These are phyloP conservation scores for Archips xylosteana DNA, from an alignment of 2,888 invertebrate species.

Conservation along the genomic window DNA sequence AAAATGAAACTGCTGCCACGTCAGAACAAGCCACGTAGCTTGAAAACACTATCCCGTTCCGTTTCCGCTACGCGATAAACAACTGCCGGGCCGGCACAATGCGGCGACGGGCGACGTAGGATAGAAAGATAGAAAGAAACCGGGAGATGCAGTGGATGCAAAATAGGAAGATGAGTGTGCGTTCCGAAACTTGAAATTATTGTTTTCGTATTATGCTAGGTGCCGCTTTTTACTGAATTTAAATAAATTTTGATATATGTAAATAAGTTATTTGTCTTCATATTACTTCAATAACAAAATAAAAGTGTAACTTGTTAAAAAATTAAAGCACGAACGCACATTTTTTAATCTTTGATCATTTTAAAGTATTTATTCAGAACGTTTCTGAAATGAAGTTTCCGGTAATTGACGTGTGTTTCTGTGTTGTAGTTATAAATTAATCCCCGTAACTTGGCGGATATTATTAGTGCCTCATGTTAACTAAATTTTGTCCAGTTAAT, in stretches of 20 bases:
- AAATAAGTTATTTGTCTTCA: not conserved
- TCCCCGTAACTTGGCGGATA: not conserved
- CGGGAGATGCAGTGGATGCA: slow-evolving; percentile 9
- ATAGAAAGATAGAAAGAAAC: slow-evolving; percentile 17
- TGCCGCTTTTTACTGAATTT: not conserved
- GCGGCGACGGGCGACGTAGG: not conserved
- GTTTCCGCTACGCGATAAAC: slow-evolving; percentile 55
- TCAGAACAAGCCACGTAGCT: slow-evolving; percentile 69
- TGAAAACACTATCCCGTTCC: slow-evolving; percentile 62
- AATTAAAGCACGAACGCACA: not conserved
- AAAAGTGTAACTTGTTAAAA: not conserved
- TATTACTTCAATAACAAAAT: not conserved
- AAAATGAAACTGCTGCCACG: slow-evolving; percentile 63
- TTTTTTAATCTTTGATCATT: not conserved
- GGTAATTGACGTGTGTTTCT: slow-evolving; percentile 14
- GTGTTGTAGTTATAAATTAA: not conserved
- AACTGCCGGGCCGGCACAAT: slow-evolving; percentile 50
- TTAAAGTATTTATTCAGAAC: slow-evolving; percentile 9
- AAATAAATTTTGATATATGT: not conserved
- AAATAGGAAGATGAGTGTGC: slow-evolving; percentile 18
- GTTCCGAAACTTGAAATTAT: slow-evolving; percentile 12
- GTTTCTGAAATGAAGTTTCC: not conserved
- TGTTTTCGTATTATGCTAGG: not conserved
- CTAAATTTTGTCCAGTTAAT: too few species aligned
- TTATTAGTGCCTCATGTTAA: not conserved